Base-by-base conservation (phyloP, 2,113 vertebrate species). In the Beaufortia kweichowensis region DNA sequence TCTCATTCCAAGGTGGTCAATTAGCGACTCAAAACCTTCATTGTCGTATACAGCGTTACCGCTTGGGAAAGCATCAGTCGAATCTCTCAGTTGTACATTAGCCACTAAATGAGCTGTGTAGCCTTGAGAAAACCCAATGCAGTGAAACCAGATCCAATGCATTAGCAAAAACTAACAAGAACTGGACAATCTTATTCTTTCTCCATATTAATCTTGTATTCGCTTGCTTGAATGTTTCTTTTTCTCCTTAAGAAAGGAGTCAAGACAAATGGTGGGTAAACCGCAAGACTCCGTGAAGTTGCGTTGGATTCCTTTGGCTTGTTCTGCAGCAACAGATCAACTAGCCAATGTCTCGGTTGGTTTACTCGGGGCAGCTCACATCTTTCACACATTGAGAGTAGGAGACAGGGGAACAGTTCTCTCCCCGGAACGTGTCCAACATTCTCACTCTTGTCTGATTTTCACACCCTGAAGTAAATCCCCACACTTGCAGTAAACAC, bases 301-400 rank as follows among this genome's bases (percentile, higher is more conserved):
- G 86, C 82, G 82, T 86, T 85, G 82, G 85, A 86, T 86, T 84
- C 81, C 53, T 68, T 84, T n/a, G 68, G 86, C 83, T 85, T 87
- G 84, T 88, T 88, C 89, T 82, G 82, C 67, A 66, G 56, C 75
- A 82, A 86, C 74, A 74, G 46, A 78, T 55, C 57, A 3, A 17
- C 64, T 39, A 57, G 64, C 82, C 85, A 87, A 85, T 84, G 48
- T 63, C 86, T 86, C 82, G 73, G 68, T 81, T 86, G 83, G 60
- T 75, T 82, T 78, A 21, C 62, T 81, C 85, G 84, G 85, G 85
- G 84, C 83, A 81, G 81, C 83, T 89, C 80, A 70, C 87, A 87
- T 89, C 86, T 85, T 63, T 87, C 74, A 35, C n/a, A 77, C 64
- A 80, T 84, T 39, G 50, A 67, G 65, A 79, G 23, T 14, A 15